phyloP scores from a whole-genome alignment of 2,888 invertebrate genomes.

The Ceramica pisi region DNA sequence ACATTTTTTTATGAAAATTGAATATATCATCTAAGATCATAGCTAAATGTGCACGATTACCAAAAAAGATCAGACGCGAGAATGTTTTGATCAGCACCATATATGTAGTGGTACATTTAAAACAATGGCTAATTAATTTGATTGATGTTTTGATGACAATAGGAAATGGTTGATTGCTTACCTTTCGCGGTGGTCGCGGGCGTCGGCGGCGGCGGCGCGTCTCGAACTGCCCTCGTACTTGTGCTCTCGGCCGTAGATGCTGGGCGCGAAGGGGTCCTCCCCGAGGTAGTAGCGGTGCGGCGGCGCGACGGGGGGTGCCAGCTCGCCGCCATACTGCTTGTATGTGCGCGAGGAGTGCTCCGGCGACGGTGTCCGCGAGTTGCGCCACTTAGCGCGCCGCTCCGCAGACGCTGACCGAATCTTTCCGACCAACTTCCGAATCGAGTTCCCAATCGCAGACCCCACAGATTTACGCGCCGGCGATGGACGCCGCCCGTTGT shows the following conservation, averaged over 20 bases:
- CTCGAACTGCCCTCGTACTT: slow-evolving; percentile 94
- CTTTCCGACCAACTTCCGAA: slow-evolving; percentile 95
- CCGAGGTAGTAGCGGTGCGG: slow-evolving; percentile 96
- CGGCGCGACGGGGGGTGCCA: slow-evolving; percentile 89
- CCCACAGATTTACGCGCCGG: slow-evolving; percentile 90
- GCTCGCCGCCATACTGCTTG: slow-evolving; percentile 88
- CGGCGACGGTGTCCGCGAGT: slow-evolving; percentile 91
- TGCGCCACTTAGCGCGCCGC: slow-evolving; percentile 92
- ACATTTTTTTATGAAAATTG: slow-evolving; percentile 71
- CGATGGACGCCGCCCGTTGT: slow-evolving; percentile 83
- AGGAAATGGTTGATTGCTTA: slow-evolving; percentile 72
- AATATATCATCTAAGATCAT: slow-evolving; percentile 62
- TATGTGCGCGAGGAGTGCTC: slow-evolving; percentile 89
- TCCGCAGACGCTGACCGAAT: slow-evolving; percentile 93
- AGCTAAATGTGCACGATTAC: slow-evolving; percentile 48
- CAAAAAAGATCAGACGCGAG: slow-evolving; percentile 36
- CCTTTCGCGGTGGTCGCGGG: slow-evolving; percentile 88
- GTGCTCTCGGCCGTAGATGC: slow-evolving; percentile 96
- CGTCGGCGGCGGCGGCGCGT: slow-evolving; percentile 84
- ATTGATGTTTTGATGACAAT: slow-evolving; percentile 48
- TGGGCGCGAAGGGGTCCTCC: slow-evolving; percentile 96
- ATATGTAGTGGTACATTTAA: slow-evolving; percentile 48
- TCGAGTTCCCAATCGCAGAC: slow-evolving; percentile 94
- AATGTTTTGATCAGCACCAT: slow-evolving; percentile 38
- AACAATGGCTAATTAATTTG: slow-evolving; percentile 51